These are phyloP conservation scores for Cerastis leucographa DNA, from an alignment of 2,888 invertebrate genomes.

Conservation along the genomic window DNA sequence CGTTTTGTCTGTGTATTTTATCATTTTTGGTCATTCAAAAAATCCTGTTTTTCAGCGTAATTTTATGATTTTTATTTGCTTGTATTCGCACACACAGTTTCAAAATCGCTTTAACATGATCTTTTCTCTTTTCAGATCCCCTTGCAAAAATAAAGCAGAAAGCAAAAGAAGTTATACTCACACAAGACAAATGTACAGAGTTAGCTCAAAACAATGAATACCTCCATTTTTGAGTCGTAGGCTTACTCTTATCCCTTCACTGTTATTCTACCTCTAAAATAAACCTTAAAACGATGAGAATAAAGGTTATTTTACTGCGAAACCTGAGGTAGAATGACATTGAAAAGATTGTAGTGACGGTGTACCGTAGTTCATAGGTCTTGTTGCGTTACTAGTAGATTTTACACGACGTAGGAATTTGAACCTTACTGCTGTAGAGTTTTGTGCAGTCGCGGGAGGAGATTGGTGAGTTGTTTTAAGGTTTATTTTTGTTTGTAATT, in stretches of 20 bases:
- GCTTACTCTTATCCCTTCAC: slow-evolving; percentile 27
- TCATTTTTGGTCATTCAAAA: no score
- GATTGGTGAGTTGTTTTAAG: slow-evolving; percentile 1
- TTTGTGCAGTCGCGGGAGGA: not conserved
- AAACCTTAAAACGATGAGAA: not conserved
- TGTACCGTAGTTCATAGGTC: slow-evolving; percentile 34
- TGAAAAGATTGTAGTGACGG: slow-evolving; percentile 6
- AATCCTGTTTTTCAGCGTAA: no score
- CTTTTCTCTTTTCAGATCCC: slow-evolving; percentile 46
- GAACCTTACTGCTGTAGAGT: slow-evolving; percentile 18
- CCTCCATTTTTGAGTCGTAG: slow-evolving; percentile 69
- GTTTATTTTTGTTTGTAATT: slow-evolving; percentile 2
- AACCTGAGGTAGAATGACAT: not conserved
- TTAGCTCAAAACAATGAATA: slow-evolving; percentile 70
- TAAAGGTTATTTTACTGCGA: not conserved
- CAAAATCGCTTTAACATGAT: not conserved
- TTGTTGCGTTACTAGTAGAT: slow-evolving; percentile 14
- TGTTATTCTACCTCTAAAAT: not conserved
- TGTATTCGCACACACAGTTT: no score
- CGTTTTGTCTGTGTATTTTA: no score
- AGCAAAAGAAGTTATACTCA: slow-evolving; percentile 59
- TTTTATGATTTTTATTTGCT: no score
- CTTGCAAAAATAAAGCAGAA: slow-evolving; percentile 20
- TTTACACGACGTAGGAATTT: slow-evolving; percentile 41
- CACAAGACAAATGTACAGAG: slow-evolving; percentile 61